Evolutionary conservation across 2,113 vertebrate species (phyloP).

Genomic region (Clinocottus analis): DNA sequence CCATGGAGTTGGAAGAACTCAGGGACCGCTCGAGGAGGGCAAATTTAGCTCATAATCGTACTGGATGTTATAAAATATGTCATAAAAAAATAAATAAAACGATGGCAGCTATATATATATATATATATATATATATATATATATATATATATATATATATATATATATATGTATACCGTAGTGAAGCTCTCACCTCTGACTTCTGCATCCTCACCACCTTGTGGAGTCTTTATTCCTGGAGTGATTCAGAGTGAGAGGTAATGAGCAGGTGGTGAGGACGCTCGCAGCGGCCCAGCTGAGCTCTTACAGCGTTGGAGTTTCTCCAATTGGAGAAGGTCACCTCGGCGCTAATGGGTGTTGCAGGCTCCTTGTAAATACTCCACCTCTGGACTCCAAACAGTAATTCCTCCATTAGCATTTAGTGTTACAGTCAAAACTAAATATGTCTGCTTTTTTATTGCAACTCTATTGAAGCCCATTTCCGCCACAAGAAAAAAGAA

Average conservation of each 20-base stretch:
- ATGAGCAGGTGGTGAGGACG: slow-evolving; percentile 46
- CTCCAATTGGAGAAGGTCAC: slow-evolving; percentile 58
- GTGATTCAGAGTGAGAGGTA: slow-evolving; percentile 8
- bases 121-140: too few relatives aligned
- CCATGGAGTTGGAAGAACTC: too few relatives aligned
- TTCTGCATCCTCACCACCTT: not conserved
- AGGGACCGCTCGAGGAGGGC: too few relatives aligned
- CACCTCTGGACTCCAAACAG: slow-evolving; percentile 31
- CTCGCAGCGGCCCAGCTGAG: slow-evolving; percentile 39
- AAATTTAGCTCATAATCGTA: too few relatives aligned
- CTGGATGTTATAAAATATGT: too few relatives aligned
- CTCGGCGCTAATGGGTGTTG: slow-evolving; percentile 34
- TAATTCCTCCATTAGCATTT: slow-evolving; percentile 7
- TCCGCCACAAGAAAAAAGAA: too few relatives aligned
- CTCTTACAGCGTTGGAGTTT: slow-evolving; percentile 44
- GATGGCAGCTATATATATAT: not conserved
- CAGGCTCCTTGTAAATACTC: slow-evolving; percentile 24
- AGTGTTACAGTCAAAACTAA: not conserved
- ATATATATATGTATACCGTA: too few relatives aligned
- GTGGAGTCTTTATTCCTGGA: slow-evolving; percentile 1
- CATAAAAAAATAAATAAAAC: too few relatives aligned
- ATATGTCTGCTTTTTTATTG: not conserved
- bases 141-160: not conserved
- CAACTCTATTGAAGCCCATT: too few relatives aligned
- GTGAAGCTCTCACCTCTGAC: not conserved